phyloP scores from a whole-genome alignment of 2,888 invertebrate species.

The Hydropsyche betteni region DNA sequence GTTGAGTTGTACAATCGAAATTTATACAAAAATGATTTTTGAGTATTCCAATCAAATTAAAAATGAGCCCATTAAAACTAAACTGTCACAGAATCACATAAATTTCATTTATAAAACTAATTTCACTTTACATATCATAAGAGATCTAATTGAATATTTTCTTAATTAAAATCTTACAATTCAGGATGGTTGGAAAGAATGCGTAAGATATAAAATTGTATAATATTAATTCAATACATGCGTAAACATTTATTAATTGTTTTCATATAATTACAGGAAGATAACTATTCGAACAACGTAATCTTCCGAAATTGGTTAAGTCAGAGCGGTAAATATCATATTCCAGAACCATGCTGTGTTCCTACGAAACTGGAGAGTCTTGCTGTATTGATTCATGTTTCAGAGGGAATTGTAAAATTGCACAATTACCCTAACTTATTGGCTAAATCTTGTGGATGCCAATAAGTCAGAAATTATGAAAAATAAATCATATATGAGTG shows the following conservation, averaged over 20 bases:
- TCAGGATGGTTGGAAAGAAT: conserved; percentile 27
- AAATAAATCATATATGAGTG: not conserved
- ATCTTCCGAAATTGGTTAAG: conserved; percentile 63
- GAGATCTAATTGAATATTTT: not conserved
- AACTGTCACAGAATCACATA: too few relatives aligned
- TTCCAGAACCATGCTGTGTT: conserved; percentile 44
- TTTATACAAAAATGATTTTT: too few relatives aligned
- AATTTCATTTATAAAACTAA: not conserved
- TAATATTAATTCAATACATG: conserved; percentile 9
- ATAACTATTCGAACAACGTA: conserved; percentile 64
- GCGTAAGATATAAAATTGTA: conserved; percentile 29
- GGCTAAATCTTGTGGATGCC: conserved; percentile 54
- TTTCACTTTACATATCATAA: not conserved
- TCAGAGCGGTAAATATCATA: conserved; percentile 49
- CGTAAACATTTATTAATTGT: conserved; percentile 21
- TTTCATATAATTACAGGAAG: conserved; percentile 53
- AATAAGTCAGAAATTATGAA: conserved; percentile 47
- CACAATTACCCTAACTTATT: conserved; percentile 55
- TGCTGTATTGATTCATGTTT: conserved; percentile 57
- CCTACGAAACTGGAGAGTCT: conserved; percentile 28
- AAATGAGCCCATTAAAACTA: too few relatives aligned
- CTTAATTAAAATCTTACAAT: not conserved
- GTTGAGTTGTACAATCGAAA: too few relatives aligned
- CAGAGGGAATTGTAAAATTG: conserved; percentile 61
- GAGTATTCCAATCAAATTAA: too few relatives aligned